Base-by-base conservation (phyloP, 2,113 vertebrate species). In the Boulengeromyrus knoepffleri region DNA sequence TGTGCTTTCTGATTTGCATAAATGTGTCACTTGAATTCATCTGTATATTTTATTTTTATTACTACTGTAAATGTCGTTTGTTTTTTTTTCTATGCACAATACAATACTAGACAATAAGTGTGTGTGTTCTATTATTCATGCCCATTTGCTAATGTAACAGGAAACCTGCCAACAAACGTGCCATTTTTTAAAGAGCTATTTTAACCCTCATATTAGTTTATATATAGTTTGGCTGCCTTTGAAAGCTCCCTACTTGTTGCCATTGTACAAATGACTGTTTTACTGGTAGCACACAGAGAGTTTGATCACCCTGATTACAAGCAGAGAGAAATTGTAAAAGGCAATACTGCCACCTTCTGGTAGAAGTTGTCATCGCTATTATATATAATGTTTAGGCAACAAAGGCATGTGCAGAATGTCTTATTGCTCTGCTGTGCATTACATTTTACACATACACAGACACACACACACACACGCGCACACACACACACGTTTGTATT, bases 1-100 rank as follows among this genome's bases (percentile, higher is more conserved):
- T 12, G 17, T 39, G 7, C 27, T 53, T 31, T 56, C 2, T 3
- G 27, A 47, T 89, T 52, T 77, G 36, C 52, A 39, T 87, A 80
- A 77, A 89, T 80, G 66, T 89, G 50, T 50, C 24, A 88, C 66
- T 89, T 77, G 66, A 80, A 87, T 36, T 52, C 27, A 87, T 87
- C 85, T 53, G 50, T 45, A 50, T 27, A 45, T 21, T 89, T 50
- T 80, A 12, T 89, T 89, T 89, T 80, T 24, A 49, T 89, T 80
- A 39, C 17, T 53, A 62, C 36, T 45, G 46, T 74, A 89, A 88
- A 66, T 46, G 27, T 62, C 19, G 7, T 56, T 88, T 88, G 24
- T 36, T 87, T 87, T 87, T 58, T 70, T 89, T 74, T 80, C 31
- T 80, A 49, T 86, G n/a, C 45, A 86, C 84, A 86, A 85, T 46